A percentile compares a stretch with the other conserved stretches of the same genome.
Conservation (phyloP, 2,797 vertebrate species). For the Pipistrellus pipistrellus region DNA sequence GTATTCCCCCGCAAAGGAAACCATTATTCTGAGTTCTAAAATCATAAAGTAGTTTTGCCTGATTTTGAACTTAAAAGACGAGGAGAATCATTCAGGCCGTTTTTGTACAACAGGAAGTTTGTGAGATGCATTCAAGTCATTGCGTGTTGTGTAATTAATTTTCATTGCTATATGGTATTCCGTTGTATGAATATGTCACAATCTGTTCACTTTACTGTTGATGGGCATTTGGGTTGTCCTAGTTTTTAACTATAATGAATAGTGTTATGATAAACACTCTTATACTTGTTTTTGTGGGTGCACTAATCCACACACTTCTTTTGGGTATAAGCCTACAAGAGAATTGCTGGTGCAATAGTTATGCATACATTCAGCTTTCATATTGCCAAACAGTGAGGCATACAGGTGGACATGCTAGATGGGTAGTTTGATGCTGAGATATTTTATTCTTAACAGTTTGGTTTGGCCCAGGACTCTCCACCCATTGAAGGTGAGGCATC, state of each 20-base stretch:
- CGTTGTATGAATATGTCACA: not conserved
- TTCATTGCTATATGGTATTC: not conserved
- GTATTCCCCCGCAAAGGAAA: not conserved
- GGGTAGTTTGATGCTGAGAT: not conserved
- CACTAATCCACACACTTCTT: not conserved
- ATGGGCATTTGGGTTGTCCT: not conserved
- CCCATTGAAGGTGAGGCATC: not conserved
- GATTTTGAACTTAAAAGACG: conserved; percentile 14
- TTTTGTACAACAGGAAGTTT: not conserved
- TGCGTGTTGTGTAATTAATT: not conserved
- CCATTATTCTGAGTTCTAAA: not conserved
- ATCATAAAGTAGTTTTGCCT: not conserved
- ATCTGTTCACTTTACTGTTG: not conserved
- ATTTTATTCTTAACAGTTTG: not conserved
- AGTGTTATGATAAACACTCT: not conserved
- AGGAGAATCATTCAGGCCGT: not conserved
- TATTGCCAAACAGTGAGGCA: not conserved
- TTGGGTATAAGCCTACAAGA: not conserved
- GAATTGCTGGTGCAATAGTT: not conserved
- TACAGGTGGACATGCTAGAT: not conserved
- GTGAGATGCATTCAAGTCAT: not conserved
- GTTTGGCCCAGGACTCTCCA: not conserved
- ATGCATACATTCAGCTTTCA: not conserved
- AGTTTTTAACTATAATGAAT: conserved; percentile 20
- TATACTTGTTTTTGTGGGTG: not conserved